phyloP scores from a whole-genome alignment of 2,797 vertebrate genomes.

The Notolabrus celidotus region DNA sequence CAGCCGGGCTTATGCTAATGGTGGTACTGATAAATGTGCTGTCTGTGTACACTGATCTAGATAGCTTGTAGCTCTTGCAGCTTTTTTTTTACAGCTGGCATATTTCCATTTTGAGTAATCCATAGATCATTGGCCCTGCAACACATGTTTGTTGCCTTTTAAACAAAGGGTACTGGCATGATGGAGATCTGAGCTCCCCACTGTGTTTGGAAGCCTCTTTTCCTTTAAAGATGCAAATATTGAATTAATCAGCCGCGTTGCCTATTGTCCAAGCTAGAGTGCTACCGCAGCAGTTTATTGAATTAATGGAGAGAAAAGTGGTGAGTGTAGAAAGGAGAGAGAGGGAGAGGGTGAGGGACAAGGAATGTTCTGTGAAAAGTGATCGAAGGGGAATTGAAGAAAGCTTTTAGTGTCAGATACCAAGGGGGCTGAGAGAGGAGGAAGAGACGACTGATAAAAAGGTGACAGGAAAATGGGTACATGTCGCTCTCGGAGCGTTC shows the following conservation, averaged over 20 bases:
- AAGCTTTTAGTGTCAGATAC: conserved; percentile 75
- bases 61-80: conserved; percentile 49
- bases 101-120: conserved; percentile 69
- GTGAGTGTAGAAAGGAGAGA: conserved; percentile 33
- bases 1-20: conserved; percentile 69
- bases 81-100: conserved; percentile 34
- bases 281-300: conserved; percentile 69
- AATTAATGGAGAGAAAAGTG: conserved; percentile 46
- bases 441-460: conserved; percentile 62
- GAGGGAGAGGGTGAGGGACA: conserved; percentile 5
- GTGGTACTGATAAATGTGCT: conserved; percentile 72
- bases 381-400: conserved; percentile 61
- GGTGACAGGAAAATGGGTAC: conserved; percentile 70
- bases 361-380: conserved; percentile 53
- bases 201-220: conserved; percentile 35
- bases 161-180: conserved; percentile 40
- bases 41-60: conserved; percentile 56
- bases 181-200: conserved; percentile 39
- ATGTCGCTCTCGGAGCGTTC: conserved; percentile 56
- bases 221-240: conserved; percentile 72
- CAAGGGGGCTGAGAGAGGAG: conserved; percentile 26
- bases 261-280: conserved; percentile 56
- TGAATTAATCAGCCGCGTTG: conserved; percentile 64
- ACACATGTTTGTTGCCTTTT: conserved; percentile 41
- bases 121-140: conserved; percentile 48